phyloP scores from a whole-genome alignment of 2,113 vertebrate species.

The Siniperca knerii region DNA sequence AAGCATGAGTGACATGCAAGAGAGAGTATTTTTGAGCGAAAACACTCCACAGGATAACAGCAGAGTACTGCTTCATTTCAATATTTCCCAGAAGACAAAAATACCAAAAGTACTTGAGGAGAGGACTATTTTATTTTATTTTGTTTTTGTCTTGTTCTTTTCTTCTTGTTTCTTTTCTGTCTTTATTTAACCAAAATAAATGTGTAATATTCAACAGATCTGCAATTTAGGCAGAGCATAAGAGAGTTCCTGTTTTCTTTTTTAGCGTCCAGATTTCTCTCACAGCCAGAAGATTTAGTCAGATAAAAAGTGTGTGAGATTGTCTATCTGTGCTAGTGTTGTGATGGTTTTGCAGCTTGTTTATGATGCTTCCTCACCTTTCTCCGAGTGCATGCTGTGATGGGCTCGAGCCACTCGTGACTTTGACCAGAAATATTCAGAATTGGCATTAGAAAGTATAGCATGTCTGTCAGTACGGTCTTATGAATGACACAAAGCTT shows the following conservation, averaged over 20 bases:
- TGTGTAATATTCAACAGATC: background rate
- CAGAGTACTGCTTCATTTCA: constrained; percentile 27
- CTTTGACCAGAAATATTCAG: constrained; percentile 20
- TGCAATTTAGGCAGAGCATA: background rate
- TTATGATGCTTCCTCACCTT: background rate
- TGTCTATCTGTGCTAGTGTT: background rate
- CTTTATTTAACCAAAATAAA: constrained; percentile 2
- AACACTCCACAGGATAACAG: constrained; percentile 32
- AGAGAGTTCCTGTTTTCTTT: background rate
- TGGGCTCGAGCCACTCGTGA: background rate
- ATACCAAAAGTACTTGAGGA: background rate
- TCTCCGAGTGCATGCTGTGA: background rate
- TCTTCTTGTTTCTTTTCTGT: constrained; percentile 11
- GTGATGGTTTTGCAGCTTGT: constrained; percentile 2
- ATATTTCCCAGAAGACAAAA: constrained; percentile 11
- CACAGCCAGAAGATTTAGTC: background rate
- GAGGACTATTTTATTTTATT: background rate
- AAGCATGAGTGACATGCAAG: constrained; percentile 53
- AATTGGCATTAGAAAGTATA: background rate
- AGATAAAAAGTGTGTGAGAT: background rate
- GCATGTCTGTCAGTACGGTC: constrained; percentile 4
- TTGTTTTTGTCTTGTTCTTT: constrained; percentile 16
- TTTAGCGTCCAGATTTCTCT: background rate
- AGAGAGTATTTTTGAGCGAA: constrained; percentile 39
- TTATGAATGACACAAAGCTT: constrained; percentile 39